Evolutionary conservation across 2,797 vertebrate genomes (phyloP).

Genomic region (Falco peregrinus): DNA sequence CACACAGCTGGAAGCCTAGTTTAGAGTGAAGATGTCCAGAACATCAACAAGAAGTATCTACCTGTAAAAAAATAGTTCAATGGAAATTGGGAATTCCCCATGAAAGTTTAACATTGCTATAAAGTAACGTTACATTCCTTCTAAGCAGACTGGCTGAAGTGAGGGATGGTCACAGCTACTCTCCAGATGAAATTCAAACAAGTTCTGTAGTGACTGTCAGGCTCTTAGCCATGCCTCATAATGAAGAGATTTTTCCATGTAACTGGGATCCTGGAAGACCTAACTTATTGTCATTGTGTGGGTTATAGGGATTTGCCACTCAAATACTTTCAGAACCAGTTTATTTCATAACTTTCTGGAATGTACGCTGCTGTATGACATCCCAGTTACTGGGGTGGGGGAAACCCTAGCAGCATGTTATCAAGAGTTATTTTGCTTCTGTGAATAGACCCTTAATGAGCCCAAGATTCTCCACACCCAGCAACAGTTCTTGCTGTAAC

Average conservation of each 20-base stretch:
- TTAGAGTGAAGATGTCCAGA: background rate
- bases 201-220: background rate
- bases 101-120: accelerated
- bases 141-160: background rate
- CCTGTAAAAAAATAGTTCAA: background rate
- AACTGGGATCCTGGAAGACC: background rate
- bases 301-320: background rate
- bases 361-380: background rate
- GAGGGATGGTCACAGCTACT: background rate
- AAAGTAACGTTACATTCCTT: accelerated
- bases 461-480: constrained; percentile 25
- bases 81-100: background rate
- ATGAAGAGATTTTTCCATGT: background rate
- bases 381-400: background rate
- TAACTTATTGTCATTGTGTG: background rate
- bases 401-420: background rate
- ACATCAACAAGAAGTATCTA: background rate
- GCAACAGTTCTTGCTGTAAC: constrained; percentile 13
- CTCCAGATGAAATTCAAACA: background rate
- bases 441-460: constrained; percentile 2
- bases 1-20: background rate
- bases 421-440: background rate
- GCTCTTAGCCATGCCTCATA: background rate
- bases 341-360: background rate
- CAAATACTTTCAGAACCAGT: background rate